These are phyloP conservation scores for Drosophila lini DNA, from an alignment of 1,140 invertebrate species.

Conservation along the genomic window DNA sequence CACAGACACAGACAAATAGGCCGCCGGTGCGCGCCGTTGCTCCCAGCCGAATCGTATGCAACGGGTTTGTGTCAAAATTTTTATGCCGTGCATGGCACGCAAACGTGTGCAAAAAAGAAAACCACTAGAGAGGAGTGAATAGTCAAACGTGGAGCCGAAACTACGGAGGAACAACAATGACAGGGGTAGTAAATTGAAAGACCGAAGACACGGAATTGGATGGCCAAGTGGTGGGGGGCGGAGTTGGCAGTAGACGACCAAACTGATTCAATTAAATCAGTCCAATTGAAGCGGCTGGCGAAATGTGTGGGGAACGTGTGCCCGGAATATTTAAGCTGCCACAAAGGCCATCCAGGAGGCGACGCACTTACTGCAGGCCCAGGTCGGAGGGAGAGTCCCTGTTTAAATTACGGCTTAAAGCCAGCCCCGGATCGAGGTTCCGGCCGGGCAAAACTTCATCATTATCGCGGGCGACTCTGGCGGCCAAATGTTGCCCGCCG, in stretches of 20 bases:
- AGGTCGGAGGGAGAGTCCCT: not conserved
- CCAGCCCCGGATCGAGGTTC: constrained; percentile 7
- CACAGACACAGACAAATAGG: constrained; percentile 22
- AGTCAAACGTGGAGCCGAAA: constrained; percentile 53
- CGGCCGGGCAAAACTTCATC: constrained; percentile 55
- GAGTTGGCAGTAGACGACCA: constrained; percentile 50
- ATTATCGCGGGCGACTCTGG: constrained; percentile 45
- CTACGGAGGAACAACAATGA: constrained; percentile 42
- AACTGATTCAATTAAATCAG: constrained; percentile 83
- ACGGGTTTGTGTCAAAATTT: constrained; percentile 80
- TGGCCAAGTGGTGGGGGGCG: constrained; percentile 1
- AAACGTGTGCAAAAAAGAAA: constrained; percentile 69
- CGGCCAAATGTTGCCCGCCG: constrained; percentile 63
- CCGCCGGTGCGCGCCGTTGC: constrained; percentile 8
- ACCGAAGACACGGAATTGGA: constrained; percentile 47
- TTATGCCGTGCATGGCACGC: constrained; percentile 79
- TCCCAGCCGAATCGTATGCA: constrained; percentile 69
- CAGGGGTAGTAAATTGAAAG: constrained; percentile 75
- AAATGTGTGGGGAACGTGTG: constrained; percentile 64
- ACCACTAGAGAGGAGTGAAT: constrained; percentile 47
- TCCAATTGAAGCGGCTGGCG: constrained; percentile 78
- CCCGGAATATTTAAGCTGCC: constrained; percentile 73
- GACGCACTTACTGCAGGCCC: constrained; percentile 31
- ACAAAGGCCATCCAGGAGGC: constrained; percentile 35
- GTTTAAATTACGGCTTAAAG: constrained; percentile 76